A percentile compares a stretch with the other conserved stretches of the same genome.
Conservation (phyloP, 2,113 vertebrate species). For the Saccopteryx leptura region DNA sequence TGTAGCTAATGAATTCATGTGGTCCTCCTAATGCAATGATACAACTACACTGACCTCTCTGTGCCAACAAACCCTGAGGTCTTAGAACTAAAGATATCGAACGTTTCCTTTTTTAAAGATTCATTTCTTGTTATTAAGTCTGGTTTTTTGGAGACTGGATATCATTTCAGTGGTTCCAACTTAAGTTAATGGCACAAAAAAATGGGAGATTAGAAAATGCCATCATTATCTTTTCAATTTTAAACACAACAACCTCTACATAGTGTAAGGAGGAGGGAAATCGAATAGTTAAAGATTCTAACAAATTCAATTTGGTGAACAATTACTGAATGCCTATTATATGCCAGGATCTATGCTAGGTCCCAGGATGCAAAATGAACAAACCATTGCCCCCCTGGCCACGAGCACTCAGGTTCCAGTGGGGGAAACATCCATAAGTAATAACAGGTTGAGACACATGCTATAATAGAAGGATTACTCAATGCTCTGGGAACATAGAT, state of each 20-base stretch:
- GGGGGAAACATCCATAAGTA: background rate
- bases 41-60: background rate
- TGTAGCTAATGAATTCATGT: slow-evolving; percentile 39
- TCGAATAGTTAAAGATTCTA: background rate
- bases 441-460: background rate
- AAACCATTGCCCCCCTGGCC: background rate
- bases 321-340: background rate
- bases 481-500: slow-evolving; percentile 18
- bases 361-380: slow-evolving; percentile 8
- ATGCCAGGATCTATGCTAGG: background rate
- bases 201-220: slow-evolving; percentile 10
- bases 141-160: slow-evolving; percentile 13
- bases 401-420: background rate
- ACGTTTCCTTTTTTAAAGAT: background rate
- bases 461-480: background rate
- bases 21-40: background rate
- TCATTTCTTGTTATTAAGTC: background rate
- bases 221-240: slow-evolving; percentile 11
- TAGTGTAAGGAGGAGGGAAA: background rate
- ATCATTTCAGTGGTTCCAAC: background rate
- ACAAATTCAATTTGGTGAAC: slow-evolving; percentile 9
- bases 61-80: background rate
- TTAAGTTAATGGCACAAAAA: slow-evolving; percentile 57
- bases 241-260: background rate
- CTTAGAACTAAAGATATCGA: background rate